These are phyloP conservation scores for Procambarus virginalis DNA, from an alignment of 1,140 invertebrate species.

Conservation along the genomic window DNA sequence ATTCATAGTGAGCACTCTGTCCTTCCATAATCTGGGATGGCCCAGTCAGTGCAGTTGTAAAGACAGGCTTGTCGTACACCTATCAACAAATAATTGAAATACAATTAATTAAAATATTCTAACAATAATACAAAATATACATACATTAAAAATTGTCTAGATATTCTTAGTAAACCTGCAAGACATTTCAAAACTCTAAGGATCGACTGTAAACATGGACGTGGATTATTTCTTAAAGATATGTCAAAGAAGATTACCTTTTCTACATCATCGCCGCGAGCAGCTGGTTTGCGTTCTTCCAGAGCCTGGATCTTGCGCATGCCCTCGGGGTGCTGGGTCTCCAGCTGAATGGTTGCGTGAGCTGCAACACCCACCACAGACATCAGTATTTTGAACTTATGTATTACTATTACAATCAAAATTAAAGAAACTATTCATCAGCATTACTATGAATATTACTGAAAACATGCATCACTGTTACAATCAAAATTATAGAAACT, in stretches of 20 bases:
- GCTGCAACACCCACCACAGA: slow-evolving; percentile 76
- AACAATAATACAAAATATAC: not conserved
- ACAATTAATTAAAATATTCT: not conserved
- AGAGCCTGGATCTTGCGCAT: slow-evolving; percentile 93
- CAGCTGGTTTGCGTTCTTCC: slow-evolving; percentile 82
- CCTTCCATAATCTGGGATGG: slow-evolving; percentile 95
- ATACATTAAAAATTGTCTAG: not conserved
- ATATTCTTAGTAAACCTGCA: not conserved
- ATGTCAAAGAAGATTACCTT: slow-evolving; percentile 38
- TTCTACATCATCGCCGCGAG: slow-evolving; percentile 77
- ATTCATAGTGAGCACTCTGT: slow-evolving; percentile 96
- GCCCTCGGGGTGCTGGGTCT: slow-evolving; percentile 96
- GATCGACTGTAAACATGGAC: too few relatives aligned
- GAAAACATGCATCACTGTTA: too few relatives aligned
- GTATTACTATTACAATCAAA: too few relatives aligned
- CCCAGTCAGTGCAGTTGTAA: slow-evolving; percentile 90
- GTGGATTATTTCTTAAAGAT: too few relatives aligned
- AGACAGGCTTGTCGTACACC: slow-evolving; percentile 93
- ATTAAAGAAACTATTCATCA: too few relatives aligned
- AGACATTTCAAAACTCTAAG: not conserved
- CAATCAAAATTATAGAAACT: too few relatives aligned
- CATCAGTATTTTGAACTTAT: too few relatives aligned
- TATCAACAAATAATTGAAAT: slow-evolving; percentile 18
- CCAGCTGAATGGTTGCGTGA: slow-evolving; percentile 90
- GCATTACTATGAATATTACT: too few relatives aligned